Base-by-base conservation (phyloP, 2,888 invertebrate genomes). In the Metallyticus violacea region DNA sequence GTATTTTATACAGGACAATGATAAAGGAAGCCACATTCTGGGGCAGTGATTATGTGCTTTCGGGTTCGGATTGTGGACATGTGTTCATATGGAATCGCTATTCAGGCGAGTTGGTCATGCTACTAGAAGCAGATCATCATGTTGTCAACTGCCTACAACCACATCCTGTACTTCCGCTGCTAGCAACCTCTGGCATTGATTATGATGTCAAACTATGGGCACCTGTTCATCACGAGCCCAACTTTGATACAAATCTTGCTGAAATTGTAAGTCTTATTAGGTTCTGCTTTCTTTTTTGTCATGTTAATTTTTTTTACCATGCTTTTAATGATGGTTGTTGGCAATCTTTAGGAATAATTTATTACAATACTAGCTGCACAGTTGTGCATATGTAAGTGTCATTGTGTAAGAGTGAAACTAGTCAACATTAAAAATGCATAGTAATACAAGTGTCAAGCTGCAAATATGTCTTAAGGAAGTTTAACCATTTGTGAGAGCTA, bases 61-160 rank as follows among this genome's bases (percentile, higher is more conserved):
- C 96, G 27, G 97, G 97, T n/a, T 97, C 96, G 22, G 97, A 97
- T 91, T 97, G 97, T 91, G 97, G 97, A 0, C 97, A 97, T 90
- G 95, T 97, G 22, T 97, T 97, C 90, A 93, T 96, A 76, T 97
- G 97, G 97, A 94, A 97, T 86, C 93, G 96, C 77, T 92, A 94
- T 81, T 95, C 95, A 0, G 95, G 95, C 0, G 93, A 94, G 89
- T 91, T 97, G 86, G 95, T 95, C 62, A 96, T 96, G 94, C 91
- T 96, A 0, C 91, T 97, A 88, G 95, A 96, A 90, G 97, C 96
- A 5, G 97, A 97, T 92, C 94, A 95, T 88, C 97, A 97, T 91
- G 95, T 96, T 0, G 97, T 97, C 82, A 97, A 97, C 92, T 97
- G 97, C 90, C 92, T 97, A 0, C 96, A 97, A 90, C 97, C 97